Evolutionary conservation across 2,888 invertebrate species (phyloP), one percentile per base, ranked within the genome.

Genomic region (Electrophaes corylata): DNA sequence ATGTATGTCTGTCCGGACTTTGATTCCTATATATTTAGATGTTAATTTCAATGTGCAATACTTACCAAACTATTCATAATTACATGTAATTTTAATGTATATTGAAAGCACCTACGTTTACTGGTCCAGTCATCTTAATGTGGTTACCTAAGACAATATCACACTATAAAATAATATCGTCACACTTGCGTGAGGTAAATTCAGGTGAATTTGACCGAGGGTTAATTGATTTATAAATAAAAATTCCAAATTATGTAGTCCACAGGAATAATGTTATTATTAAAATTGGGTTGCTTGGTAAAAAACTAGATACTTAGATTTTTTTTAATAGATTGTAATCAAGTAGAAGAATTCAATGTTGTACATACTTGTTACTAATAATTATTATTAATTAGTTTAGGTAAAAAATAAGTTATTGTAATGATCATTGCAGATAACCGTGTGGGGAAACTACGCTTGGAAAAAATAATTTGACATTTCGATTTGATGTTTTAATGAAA

Each of bases 401-500:
- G 26, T 39, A 18, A 53, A 33, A 54, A 70, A 67, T 61, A 49
- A 39, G 20, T 64, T 62, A 66, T 60, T 57, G 19, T 60, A 48
- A 71, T 70, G 72, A 69, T 66, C 65, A 81, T 79, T 70, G 80
- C 86, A 84, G 80, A 61, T 81, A 77, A 88, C 84, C 83, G 88
- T 89, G 88, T 90, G 91, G 91, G 91, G 91, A 91, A 91, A 91
- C 91, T 91, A 91, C 91, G 91, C 91, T 91, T 91, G 84, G 84
- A 85, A 80, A 81, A 78, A 82, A 83, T 84, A 81, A 84, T 83
- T 89, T 86, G 84, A 84, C 84, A 82, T 72, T 81, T 82, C 76
- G 73, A 88, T 82, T 85, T 76, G 86, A 84, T 86, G 86, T 89
- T 81, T 80, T 81, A 81, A 79, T 83, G 73, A 72, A 62, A 71